These are phyloP conservation scores for Drosophila aldrichi DNA, from an alignment of 2,888 invertebrate species.

Conservation along the genomic window DNA sequence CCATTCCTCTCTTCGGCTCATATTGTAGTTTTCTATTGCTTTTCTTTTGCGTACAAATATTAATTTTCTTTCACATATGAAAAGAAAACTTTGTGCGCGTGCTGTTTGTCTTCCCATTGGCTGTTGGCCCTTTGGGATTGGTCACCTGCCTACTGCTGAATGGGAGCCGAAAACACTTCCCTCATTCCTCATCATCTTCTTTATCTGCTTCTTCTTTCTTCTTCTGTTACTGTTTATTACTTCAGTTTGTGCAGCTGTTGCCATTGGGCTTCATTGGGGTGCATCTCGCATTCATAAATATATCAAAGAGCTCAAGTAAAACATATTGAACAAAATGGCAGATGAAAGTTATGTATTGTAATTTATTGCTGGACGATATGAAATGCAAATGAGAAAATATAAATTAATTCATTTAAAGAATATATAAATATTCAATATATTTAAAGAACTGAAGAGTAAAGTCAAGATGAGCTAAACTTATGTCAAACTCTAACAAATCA, in stretches of 20 bases:
- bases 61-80: constrained; percentile 66
- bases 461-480: too few species aligned
- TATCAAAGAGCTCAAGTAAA: neutral
- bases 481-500: too few species aligned
- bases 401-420: too few species aligned
- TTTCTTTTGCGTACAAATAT: constrained; percentile 53
- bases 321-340: neutral
- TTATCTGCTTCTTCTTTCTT: too few species aligned
- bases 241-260: constrained; percentile 52
- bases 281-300: constrained; percentile 14
- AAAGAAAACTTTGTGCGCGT: constrained; percentile 73
- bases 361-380: neutral
- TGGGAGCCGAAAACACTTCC: constrained; percentile 4
- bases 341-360: neutral
- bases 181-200: neutral
- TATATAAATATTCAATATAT: too few species aligned
- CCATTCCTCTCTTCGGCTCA: constrained; percentile 24
- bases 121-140: constrained; percentile 22
- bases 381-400: neutral
- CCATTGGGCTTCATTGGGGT: constrained; percentile 2
- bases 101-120: constrained; percentile 63
- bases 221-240: constrained; percentile 26
- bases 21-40: constrained; percentile 59
- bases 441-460: too few species aligned
- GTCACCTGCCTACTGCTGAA: constrained; percentile 10